Percentiles rank a stretch among this genome's conserved stretches.
phyloP scores from a whole-genome alignment of 2,797 vertebrate species.

The Pogonophryne albipinna region DNA sequence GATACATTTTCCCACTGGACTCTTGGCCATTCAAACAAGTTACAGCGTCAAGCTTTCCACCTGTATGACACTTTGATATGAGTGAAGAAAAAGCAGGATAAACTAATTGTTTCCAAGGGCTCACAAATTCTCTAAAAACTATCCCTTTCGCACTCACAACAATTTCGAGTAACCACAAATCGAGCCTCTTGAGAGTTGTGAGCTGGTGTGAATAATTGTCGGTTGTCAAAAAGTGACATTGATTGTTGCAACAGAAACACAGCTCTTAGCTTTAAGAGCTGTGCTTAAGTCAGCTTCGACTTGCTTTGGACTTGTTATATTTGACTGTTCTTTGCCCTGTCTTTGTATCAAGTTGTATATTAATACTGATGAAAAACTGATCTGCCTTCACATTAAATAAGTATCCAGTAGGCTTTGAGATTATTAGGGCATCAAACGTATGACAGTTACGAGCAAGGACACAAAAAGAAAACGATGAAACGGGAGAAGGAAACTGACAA shows the following conservation, averaged over 20 bases:
- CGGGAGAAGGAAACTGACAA: constrained; percentile 30
- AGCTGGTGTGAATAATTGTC: constrained; percentile 23
- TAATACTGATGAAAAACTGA: constrained; percentile 7
- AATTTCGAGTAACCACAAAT: constrained; percentile 3
- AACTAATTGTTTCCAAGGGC: constrained; percentile 6
- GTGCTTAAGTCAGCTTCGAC: background rate
- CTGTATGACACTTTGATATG: constrained; percentile 8
- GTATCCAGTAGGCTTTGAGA: constrained; percentile 11
- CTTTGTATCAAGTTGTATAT: background rate
- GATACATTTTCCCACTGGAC: constrained; percentile 3
- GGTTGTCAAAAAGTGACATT: constrained; percentile 20
- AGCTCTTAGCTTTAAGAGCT: background rate
- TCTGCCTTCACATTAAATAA: constrained; percentile 31
- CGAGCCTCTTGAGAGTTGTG: constrained; percentile 9
- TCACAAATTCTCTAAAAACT: background rate
- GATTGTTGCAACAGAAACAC: constrained; percentile 13
- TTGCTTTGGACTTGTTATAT: background rate
- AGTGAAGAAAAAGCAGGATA: constrained; percentile 4
- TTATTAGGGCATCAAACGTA: constrained; percentile 30
- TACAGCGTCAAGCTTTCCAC: background rate
- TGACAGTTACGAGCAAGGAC: constrained; percentile 28
- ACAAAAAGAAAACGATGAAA: constrained; percentile 18
- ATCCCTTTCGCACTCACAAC: background rate
- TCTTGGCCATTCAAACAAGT: background rate
- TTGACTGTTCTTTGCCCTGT: background rate